phyloP scores from a whole-genome alignment of 2,888 invertebrate species.

The Lordiphosa fenestrarum region DNA sequence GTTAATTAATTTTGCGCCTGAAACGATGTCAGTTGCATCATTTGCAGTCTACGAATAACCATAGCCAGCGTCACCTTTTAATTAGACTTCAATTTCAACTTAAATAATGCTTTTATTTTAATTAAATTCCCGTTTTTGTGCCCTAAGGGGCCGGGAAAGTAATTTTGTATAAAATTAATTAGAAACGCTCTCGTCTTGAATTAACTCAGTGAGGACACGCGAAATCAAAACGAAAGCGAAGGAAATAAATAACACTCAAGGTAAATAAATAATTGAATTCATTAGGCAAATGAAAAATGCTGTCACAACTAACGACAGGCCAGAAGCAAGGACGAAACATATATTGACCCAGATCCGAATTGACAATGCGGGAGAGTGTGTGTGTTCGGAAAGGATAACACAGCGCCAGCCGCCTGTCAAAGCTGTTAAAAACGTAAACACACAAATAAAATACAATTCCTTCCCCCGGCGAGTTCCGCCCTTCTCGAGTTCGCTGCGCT shows the following conservation, averaged over 20 bases:
- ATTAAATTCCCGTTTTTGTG: conserved; percentile 76
- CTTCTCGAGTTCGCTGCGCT: conserved; percentile 61
- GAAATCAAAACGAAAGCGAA: conserved; percentile 38
- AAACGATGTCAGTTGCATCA: conserved; percentile 68
- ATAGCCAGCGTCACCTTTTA: conserved; percentile 52
- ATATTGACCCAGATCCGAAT: conserved; percentile 68
- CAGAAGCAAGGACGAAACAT: conserved; percentile 18
- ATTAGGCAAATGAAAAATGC: conserved; percentile 78
- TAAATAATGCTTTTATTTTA: conserved; percentile 69
- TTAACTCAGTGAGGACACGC: conserved; percentile 48
- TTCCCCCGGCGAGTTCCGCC: conserved; percentile 49
- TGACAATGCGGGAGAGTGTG: conserved; percentile 38
- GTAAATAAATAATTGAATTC: conserved; percentile 79
- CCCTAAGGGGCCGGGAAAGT: conserved; percentile 35
- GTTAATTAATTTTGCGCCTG: conserved; percentile 70
- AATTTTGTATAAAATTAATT: conserved; percentile 71
- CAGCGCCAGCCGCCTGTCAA: conserved; percentile 49
- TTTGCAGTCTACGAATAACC: conserved; percentile 42
- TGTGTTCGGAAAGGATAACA: conserved; percentile 22
- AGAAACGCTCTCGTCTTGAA: conserved; percentile 46
- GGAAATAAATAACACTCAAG: conserved; percentile 57
- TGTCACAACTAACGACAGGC: conserved; percentile 43
- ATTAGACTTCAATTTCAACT: conserved; percentile 68
- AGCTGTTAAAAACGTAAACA: conserved; percentile 73
- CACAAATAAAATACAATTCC: conserved; percentile 56